Conservation (phyloP, 2,113 vertebrate genomes). For the Haemorhous mexicanus region DNA sequence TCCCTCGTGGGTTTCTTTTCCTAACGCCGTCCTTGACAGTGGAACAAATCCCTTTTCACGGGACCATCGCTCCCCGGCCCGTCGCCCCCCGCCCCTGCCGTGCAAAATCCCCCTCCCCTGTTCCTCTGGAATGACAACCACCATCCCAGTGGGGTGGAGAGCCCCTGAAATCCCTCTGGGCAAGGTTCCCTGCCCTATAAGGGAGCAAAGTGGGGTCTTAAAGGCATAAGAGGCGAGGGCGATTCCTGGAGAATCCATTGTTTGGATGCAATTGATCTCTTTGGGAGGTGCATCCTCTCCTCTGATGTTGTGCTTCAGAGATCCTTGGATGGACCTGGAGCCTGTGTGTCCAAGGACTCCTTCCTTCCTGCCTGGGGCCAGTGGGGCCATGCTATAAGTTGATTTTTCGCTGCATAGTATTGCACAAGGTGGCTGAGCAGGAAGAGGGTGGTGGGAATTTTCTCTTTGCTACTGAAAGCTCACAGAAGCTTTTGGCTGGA, state of each 20-base stretch:
- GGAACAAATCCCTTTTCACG: slow-evolving; percentile 77
- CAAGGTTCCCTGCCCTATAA: neutral
- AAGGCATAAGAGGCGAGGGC: neutral
- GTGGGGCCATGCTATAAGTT: neutral
- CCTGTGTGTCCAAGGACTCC: neutral
- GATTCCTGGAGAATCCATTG: neutral
- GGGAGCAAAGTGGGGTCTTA: neutral
- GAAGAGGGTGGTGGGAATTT: neutral
- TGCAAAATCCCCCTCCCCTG: slow-evolving; percentile 21
- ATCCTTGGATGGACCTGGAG: neutral
- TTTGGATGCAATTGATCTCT: neutral
- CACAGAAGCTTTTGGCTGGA: neutral
- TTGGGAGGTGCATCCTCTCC: neutral
- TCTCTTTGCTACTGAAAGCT: neutral
- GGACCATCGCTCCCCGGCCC: slow-evolving; percentile 1
- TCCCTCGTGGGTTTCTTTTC: slow-evolving; percentile 45
- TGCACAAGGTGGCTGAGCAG: neutral
- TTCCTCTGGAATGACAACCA: slow-evolving; percentile 44
- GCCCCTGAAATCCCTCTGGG: neutral
- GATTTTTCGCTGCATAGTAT: neutral
- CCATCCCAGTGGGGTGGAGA: neutral
- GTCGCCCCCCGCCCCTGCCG: neutral
- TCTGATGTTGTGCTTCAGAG: neutral
- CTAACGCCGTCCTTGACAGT: slow-evolving; percentile 60
- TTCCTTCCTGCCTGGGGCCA: neutral